Evolutionary conservation across 2,797 vertebrate genomes (phyloP).

Genomic region (Dendrocincla fuliginosa): DNA sequence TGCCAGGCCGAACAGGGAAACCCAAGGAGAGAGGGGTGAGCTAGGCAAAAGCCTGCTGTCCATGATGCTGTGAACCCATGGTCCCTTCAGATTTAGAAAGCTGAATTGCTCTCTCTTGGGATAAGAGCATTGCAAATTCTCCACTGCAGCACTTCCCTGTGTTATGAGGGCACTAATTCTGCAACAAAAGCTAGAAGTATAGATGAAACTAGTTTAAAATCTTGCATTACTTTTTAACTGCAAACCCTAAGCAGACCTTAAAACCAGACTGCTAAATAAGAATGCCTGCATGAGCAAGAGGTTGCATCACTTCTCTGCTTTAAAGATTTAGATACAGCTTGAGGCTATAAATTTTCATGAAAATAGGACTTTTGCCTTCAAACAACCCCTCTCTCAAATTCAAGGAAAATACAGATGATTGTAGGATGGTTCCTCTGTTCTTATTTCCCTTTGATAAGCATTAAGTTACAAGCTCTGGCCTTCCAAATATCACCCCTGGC

Average conservation of each 20-base stretch:
- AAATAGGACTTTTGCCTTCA: background rate
- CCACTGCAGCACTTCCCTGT: background rate
- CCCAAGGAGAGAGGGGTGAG: background rate
- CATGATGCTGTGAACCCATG: background rate
- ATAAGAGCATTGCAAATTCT: background rate
- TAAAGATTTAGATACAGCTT: background rate
- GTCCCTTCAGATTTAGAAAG: background rate
- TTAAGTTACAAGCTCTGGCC: background rate
- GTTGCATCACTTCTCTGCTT: background rate
- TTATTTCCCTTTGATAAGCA: background rate
- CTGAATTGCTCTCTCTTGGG: background rate
- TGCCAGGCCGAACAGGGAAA: background rate
- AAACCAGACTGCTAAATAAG: background rate
- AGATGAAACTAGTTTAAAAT: background rate
- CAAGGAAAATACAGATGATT: background rate
- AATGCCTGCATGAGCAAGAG: background rate
- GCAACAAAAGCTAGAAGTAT: background rate
- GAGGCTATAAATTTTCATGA: background rate
- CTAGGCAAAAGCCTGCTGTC: background rate
- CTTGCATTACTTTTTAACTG: background rate
- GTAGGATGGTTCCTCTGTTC: background rate
- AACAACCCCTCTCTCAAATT: background rate
- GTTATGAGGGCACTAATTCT: background rate
- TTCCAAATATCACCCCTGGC: background rate
- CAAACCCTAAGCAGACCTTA: background rate